Conservation (phyloP, 2,113 vertebrate species). For the Furnarius figulus region DNA sequence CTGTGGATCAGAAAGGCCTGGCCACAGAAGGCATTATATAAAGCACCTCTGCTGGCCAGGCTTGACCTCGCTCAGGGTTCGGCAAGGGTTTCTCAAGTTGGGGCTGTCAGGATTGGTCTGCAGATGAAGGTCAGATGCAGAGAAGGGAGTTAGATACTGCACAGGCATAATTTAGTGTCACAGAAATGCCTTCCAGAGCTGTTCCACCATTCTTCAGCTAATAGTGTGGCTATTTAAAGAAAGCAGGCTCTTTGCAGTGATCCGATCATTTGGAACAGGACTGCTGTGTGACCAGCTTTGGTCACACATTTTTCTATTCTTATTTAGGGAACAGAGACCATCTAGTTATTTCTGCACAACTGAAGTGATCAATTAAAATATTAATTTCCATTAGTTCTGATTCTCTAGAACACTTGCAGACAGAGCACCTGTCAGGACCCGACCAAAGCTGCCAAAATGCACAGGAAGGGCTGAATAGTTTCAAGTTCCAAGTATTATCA, state of each 20-base stretch:
- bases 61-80: not conserved
- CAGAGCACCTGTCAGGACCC: not conserved
- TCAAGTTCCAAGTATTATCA: not conserved
- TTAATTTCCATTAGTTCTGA: not conserved
- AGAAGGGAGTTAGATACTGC: not conserved
- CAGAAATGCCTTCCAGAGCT: conserved; percentile 33
- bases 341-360: conserved; percentile 8
- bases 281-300: conserved; percentile 2
- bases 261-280: not conserved
- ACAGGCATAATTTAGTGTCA: conserved; percentile 19
- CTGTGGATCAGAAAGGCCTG: not conserved
- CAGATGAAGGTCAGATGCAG: not conserved
- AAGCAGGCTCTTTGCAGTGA: not conserved
- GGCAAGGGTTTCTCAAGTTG: not conserved
- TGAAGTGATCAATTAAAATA: conserved; percentile 11
- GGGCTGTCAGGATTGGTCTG: not conserved
- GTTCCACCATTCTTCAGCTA: not conserved
- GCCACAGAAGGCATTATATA: not conserved
- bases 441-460: not conserved
- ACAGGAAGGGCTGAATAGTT: not conserved
- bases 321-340: conserved; percentile 12
- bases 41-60: not conserved
- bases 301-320: conserved; percentile 10
- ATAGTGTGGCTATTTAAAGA: conserved; percentile 56
- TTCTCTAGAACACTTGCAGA: not conserved